Base-by-base conservation (phyloP, 2,113 vertebrate species). In the Hyaena hyaena region DNA sequence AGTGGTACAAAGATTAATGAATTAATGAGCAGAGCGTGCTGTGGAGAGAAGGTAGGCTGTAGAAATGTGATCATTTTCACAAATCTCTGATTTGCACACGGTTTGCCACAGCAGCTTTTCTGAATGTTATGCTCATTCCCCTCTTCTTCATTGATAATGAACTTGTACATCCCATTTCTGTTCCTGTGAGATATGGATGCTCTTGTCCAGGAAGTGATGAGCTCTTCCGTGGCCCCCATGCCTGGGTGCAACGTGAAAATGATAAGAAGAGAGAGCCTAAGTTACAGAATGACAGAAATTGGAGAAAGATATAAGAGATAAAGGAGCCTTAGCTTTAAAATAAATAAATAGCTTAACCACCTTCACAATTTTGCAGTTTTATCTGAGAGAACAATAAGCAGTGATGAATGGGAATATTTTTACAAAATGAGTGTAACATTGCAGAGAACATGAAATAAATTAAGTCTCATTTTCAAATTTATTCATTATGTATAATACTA, bases 1-100 rank as follows among this genome's bases (percentile, higher is more conserved):
- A 65, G 74, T 97, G 73, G 71, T 98, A 86, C 63, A 94, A 95
- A 97, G 96, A 98, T 97, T 96, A 98, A 98, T 81, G 94, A 96
- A 93, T 97, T 98, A 98, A 98, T 93, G 97, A 97, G 88, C 68
- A 96, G 68, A 97, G 95, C 39, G 1, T 90, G 90, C 97, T 96
- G 90, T 82, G 93, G 88, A 94, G 93, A 94, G 90, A 95, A 97
- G 92, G 77, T 35, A 90, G 85, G 26, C 77, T 91, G 45, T 68
- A 69, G 80, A 82, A 88, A 88, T 88, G 89, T 53, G 81, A 98
- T 97, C 91, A 93, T 95, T 97, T 93, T 68, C 79, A 88, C 92
- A 96, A 90, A 96, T 91, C 96, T 97, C 55, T 90, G 81, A 96
- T 96, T 95, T 97, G 90, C 65, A 76, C 68, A 10, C 71, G 79